These are phyloP conservation scores for Achlya flavicornis DNA, from an alignment of 2,888 invertebrate genomes.

Conservation along the genomic window DNA sequence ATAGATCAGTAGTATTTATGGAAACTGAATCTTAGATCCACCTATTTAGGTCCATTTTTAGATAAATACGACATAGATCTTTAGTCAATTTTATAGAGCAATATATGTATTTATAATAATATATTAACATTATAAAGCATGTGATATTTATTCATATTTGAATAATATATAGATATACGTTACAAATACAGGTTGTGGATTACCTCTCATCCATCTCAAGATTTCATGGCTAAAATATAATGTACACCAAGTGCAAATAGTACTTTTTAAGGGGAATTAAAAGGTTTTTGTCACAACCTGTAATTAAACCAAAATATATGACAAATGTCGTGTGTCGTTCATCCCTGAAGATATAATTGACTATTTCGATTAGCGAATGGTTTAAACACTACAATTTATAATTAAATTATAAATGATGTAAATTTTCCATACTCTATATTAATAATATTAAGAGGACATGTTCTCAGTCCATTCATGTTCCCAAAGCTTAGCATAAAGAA, in stretches of 20 bases:
- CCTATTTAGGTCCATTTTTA: background rate
- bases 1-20: slow-evolving; percentile 62
- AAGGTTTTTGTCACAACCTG: too few species aligned
- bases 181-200: background rate
- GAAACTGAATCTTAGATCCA: background rate
- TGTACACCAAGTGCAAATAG: too few species aligned
- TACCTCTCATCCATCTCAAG: background rate
- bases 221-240: too few species aligned
- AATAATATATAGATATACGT: background rate
- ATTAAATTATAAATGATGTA: too few species aligned
- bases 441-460: background rate
- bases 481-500: background rate
- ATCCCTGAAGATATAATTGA: too few species aligned
- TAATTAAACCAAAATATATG: too few species aligned
- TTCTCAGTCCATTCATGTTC: background rate
- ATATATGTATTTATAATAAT: background rate
- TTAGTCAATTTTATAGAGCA: background rate
- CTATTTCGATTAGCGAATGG: too few species aligned
- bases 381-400: too few species aligned
- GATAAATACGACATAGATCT: background rate
- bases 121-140: background rate
- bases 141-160: background rate
- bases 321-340: too few species aligned
- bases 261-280: too few species aligned
- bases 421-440: too few species aligned